A percentile compares a stretch with the other conserved stretches of the same genome.
Conservation (phyloP, 1,140 invertebrate species). For the Sitophilus oryzae region DNA sequence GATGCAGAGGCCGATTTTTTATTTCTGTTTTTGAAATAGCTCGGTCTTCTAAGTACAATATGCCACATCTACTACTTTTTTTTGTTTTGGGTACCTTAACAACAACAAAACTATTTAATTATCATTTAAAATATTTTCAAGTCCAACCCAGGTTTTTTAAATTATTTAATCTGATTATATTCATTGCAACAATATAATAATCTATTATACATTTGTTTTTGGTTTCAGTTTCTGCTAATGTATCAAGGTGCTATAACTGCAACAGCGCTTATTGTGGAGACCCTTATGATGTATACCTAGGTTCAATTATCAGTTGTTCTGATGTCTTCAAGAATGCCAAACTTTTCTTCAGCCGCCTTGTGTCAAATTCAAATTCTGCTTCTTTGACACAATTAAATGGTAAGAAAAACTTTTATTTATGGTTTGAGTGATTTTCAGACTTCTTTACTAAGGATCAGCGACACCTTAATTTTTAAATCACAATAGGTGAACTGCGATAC, state of each 20-base stretch:
- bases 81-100: too few species aligned
- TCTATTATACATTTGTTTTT: not conserved
- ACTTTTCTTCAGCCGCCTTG: slow-evolving; percentile 1
- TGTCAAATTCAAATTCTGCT: not conserved
- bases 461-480: too few species aligned
- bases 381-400: not conserved
- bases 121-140: too few species aligned
- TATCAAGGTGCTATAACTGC: slow-evolving; percentile 18
- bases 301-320: slow-evolving; percentile 4
- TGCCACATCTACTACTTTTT: too few species aligned
- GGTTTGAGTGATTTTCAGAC: not conserved
- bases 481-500: too few species aligned
- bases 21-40: too few species aligned
- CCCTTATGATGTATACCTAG: slow-evolving; percentile 8
- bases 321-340: slow-evolving; percentile 7
- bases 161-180: too few species aligned
- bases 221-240: slow-evolving; percentile 12
- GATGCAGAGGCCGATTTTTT: too few species aligned
- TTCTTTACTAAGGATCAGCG: too few species aligned
- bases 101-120: too few species aligned
- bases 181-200: not conserved
- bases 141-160: too few species aligned
- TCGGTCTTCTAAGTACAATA: too few species aligned
- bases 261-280: slow-evolving; percentile 18
- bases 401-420: slow-evolving; percentile 2